Base-by-base conservation (phyloP, 2,797 vertebrate genomes). In the Sylvilagus floridanus region DNA sequence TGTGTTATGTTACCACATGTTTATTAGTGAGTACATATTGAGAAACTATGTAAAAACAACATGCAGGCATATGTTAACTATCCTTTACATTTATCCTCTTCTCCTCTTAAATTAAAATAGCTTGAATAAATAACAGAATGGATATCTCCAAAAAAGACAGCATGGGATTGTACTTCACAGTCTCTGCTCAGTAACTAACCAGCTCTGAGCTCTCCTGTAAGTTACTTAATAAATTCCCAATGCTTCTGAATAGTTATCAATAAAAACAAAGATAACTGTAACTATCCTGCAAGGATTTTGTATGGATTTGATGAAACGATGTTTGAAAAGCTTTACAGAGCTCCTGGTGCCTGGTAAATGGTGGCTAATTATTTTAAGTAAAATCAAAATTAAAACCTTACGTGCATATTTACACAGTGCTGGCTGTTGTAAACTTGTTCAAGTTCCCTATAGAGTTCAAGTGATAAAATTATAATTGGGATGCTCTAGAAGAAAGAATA, bases 301-400 rank as follows among this genome's bases (percentile, higher is more conserved):
- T 88, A 52, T 93, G 1, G 32, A 65, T 76, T 86, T 76, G 84
- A 62, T 32, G 77, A 86, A 93, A 79, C 90, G 19, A 28, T 68
- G 16, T 63, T 92, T 93, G 69, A 50, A 63, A 73, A 95, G 13
- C 17, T 90, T 62, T 87, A 10, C 26, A 73, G n/a, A 91, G 4
- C 4, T 81, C 35, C 19, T n/a, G n/a, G 8, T 69, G 28, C 5
- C 62, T 73, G 32, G 42, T 66, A 73, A 57, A 62, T 62, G 32
- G 26, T 42, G 26, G n/a, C 9, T 90, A 93, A 90, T 91, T 89
- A 78, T 88, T 94, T 84, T 79, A 93, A 84, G 30, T 63, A 73
- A 93, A 89, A 71, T 63, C 3, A 89, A 96, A 91, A 52, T 42
- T 69, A n/a, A 13, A 19, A 37, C 85, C 94, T 71, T 68, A 83